phyloP scores from a whole-genome alignment of 2,888 invertebrate species.

The Atrina japonica region DNA sequence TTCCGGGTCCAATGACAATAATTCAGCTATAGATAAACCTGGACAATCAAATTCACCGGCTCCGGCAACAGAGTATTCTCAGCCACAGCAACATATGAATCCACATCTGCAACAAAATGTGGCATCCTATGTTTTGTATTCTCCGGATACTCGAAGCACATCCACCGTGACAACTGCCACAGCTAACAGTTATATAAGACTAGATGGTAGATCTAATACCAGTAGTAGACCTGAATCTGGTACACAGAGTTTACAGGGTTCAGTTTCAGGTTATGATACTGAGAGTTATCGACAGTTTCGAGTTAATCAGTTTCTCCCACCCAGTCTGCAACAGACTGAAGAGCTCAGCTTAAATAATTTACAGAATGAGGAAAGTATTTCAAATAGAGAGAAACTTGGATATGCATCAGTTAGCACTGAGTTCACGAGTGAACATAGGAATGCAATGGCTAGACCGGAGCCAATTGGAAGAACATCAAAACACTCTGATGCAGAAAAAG shows the following conservation, averaged over 20 bases:
- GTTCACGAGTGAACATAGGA: not conserved
- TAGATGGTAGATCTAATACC: constrained; percentile 2
- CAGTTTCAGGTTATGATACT: not conserved
- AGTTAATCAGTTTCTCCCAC: too few species aligned
- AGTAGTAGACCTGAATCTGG: not conserved
- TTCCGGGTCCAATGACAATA: not conserved
- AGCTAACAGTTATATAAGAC: not conserved
- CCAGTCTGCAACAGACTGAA: too few species aligned
- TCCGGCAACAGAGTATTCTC: not conserved
- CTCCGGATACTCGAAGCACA: constrained; percentile 1
- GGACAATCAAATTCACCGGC: not conserved
- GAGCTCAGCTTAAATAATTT: too few species aligned
- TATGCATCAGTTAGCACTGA: not conserved
- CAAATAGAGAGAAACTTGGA: not conserved
- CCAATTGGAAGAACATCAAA: not conserved
- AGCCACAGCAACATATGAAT: constrained; percentile 1
- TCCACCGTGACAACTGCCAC: not conserved
- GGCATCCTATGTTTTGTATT: constrained; percentile 21
- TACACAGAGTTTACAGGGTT: not conserved
- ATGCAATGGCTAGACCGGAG: not conserved
- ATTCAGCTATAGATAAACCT: not conserved
- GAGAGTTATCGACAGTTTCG: too few species aligned
- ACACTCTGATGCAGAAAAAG: not conserved
- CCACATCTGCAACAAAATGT: not conserved
- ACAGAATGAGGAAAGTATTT: too few species aligned